phyloP scores from a whole-genome alignment of 2,888 invertebrate species.

The Parasteatoda lunata region DNA sequence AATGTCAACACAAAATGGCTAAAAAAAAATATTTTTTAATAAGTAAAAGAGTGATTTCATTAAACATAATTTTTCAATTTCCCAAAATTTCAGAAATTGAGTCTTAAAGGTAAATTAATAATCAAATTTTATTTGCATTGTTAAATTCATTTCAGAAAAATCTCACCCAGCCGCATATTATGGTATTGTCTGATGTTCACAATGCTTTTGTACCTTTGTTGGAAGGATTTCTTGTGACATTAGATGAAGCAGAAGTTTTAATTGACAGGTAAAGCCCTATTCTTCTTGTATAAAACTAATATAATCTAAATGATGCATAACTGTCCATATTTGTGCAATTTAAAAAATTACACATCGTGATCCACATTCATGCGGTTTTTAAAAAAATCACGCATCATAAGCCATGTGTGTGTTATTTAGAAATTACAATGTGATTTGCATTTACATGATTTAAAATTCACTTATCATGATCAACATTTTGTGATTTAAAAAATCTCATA shows the following conservation, averaged over 20 bases:
- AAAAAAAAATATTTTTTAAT: too few relatives aligned
- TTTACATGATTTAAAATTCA: background rate
- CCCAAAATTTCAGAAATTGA: too few relatives aligned
- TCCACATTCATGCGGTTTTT: background rate
- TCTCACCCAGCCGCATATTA: conserved; percentile 94
- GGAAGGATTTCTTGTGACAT: conserved; percentile 91
- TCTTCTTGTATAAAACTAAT: background rate
- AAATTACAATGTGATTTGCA: background rate
- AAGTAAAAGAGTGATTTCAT: too few relatives aligned
- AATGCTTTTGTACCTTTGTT: conserved; percentile 98
- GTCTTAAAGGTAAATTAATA: too few relatives aligned
- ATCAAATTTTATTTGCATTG: too few relatives aligned
- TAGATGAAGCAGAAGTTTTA: conserved; percentile 88
- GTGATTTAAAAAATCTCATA: too few relatives aligned
- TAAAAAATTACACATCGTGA: too few relatives aligned
- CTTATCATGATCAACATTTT: too few relatives aligned
- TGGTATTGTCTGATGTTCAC: conserved; percentile 95
- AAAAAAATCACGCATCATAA: background rate
- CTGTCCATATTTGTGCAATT: background rate
- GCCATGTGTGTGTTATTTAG: background rate
- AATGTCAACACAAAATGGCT: too few relatives aligned
- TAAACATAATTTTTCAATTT: too few relatives aligned
- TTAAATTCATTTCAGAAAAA: conserved; percentile 69
- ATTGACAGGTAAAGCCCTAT: conserved; percentile 79
- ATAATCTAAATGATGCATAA: background rate